Conservation (phyloP, 1,140 invertebrate genomes). For the Drosophila murphyi region DNA sequence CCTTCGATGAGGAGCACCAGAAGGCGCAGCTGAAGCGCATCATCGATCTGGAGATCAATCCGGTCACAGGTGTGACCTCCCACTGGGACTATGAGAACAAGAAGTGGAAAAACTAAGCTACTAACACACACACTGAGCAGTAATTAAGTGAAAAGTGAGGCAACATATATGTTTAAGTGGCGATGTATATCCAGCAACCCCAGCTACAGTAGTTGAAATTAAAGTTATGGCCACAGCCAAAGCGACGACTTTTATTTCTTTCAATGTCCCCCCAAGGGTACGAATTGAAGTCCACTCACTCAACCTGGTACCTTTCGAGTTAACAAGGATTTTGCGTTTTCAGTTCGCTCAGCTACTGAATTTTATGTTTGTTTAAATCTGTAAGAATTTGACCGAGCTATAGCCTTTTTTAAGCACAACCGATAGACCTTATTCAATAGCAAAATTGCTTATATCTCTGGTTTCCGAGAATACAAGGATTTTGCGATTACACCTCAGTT, state of each 20-base stretch:
- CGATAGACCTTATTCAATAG: no score
- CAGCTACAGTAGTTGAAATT: constrained; percentile 66
- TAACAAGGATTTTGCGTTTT: no score
- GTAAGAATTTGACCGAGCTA: no score
- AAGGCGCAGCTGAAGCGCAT: constrained; percentile 92
- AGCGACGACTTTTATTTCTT: constrained; percentile 2
- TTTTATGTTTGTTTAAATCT: no score
- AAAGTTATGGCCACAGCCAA: constrained; percentile 70
- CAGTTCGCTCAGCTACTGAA: no score
- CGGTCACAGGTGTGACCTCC: constrained; percentile 90
- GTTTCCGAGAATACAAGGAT: no score
- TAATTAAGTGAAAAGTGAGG: constrained; percentile 72
- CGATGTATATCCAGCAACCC: constrained; percentile 46
- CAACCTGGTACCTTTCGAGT: not conserved
- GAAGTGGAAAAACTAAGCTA: constrained; percentile 86
- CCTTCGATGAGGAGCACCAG: constrained; percentile 90
- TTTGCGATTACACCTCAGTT: no score
- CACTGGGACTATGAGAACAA: constrained; percentile 90
- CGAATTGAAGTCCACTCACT: not conserved
- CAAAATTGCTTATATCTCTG: no score
- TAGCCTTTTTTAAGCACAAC: no score
- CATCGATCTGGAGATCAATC: constrained; percentile 91
- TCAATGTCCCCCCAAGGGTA: not conserved
- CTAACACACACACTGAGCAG: constrained; percentile 25
- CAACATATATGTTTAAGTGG: constrained; percentile 71